These are phyloP conservation scores for Drosophila koepferae DNA, from an alignment of 2,888 invertebrate species.

Conservation along the genomic window DNA sequence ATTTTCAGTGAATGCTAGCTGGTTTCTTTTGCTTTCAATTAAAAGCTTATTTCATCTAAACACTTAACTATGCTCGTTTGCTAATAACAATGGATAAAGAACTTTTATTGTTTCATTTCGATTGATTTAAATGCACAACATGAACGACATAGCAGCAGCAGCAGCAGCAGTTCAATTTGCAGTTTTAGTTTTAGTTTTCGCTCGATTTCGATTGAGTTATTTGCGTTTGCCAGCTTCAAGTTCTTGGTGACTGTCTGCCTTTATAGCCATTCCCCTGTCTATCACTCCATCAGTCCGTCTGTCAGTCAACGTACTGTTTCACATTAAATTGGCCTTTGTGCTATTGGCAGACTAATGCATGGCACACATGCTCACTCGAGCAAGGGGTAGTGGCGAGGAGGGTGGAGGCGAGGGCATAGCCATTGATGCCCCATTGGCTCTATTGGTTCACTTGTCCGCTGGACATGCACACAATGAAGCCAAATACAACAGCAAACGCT, in stretches of 20 bases:
- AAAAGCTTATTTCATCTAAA: neutral
- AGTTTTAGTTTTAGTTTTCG: conserved; percentile 36
- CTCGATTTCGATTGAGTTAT: conserved; percentile 72
- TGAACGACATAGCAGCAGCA: conserved; percentile 17
- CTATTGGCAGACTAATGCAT: conserved; percentile 61
- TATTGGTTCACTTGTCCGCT: conserved; percentile 40
- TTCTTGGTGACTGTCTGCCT: conserved; percentile 44
- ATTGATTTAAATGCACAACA: conserved; percentile 58
- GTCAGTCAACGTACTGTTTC: conserved; percentile 46
- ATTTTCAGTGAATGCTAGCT: neutral
- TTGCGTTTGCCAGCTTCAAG: conserved; percentile 59
- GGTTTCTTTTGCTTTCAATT: neutral
- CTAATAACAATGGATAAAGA: conserved; percentile 22
- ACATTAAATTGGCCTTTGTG: conserved; percentile 78
- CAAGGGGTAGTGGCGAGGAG: neutral
- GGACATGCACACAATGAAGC: conserved; percentile 70
- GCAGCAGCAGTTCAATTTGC: conserved; percentile 22
- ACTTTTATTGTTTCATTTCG: conserved; percentile 51
- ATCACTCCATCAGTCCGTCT: conserved; percentile 26
- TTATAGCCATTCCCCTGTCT: conserved; percentile 12
- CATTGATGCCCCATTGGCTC: conserved; percentile 41
- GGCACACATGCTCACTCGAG: conserved; percentile 52
- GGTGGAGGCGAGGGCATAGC: neutral
- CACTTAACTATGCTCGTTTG: conserved; percentile 17
- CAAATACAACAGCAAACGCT: conserved; percentile 70